phyloP scores from a whole-genome alignment of 2,888 invertebrate species.

The Himalopsyche tibetana region DNA sequence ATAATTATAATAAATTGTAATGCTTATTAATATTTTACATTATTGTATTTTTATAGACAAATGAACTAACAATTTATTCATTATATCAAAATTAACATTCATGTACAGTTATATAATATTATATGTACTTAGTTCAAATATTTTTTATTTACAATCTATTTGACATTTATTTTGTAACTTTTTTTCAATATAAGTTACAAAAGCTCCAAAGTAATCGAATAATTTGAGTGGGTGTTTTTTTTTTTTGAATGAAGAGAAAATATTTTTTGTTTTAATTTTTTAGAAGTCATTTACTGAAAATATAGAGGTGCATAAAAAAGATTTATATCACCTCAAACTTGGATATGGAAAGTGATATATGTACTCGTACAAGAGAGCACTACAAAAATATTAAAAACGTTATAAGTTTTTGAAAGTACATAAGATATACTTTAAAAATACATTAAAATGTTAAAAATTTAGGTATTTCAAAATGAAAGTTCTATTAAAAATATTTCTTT shows the following conservation, averaged over 20 bases:
- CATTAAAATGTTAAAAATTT: neutral
- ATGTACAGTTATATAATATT: slow-evolving; percentile 16
- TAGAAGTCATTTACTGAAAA: too few species aligned
- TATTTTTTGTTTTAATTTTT: too few species aligned
- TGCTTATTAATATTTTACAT: slow-evolving; percentile 48
- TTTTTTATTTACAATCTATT: slow-evolving; percentile 17
- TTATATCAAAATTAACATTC: slow-evolving; percentile 33
- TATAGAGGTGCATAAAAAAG: too few species aligned
- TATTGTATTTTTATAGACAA: slow-evolving; percentile 44
- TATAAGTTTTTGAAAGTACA: neutral
- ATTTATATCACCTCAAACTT: neutral
- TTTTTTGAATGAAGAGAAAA: too few species aligned
- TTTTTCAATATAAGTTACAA: neutral
- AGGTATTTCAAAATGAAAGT: neutral
- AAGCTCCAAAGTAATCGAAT: too few species aligned
- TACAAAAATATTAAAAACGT: slow-evolving; percentile 2
- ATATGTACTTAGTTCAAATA: neutral
- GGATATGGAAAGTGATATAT: slow-evolving; percentile 28
- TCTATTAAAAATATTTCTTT: slow-evolving; percentile 25
- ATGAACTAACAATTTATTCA: slow-evolving; percentile 36
- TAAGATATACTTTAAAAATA: neutral
- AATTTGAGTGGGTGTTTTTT: too few species aligned
- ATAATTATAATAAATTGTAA: slow-evolving; percentile 39
- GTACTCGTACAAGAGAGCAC: neutral
- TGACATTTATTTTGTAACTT: neutral